Base-by-base conservation (phyloP, 2,113 vertebrate species). In the Oncorhynchus tshawytscha region DNA sequence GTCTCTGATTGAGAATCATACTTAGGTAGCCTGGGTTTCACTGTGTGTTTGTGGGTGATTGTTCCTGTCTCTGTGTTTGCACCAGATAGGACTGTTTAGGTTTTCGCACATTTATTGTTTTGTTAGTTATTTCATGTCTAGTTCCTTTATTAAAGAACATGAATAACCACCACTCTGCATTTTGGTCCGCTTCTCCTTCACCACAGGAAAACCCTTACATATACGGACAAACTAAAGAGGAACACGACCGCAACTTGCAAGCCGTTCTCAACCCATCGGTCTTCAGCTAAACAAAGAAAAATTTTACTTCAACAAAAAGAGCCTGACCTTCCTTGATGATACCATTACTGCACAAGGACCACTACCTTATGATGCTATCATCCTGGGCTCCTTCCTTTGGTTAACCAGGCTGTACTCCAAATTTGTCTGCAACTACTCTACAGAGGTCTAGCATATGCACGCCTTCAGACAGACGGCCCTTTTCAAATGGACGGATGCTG, bases 401-500 rank as follows among this genome's bases (percentile, higher is more conserved):
- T 51, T 80, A 22, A 24, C 22, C 2, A 70, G 62, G 12, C 60
- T 60, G 70, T 80, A 76, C 34, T 25, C 20, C 18, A 76, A 76
- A 49, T 76, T 67, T 13, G 12, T 76, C 11, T 59, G 62, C 22
- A 71, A 67, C 22, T 70, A 24, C 62, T 66, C 75, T 39, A 65
- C 74, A 12, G 64, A 73, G 4, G 67, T 81, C 18, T 75, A 73
- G 5, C 70, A 66, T 12, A 59, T 81, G 59, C 27, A 45, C 25
- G 57, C 54, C 18, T 74, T 12, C 11, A 5, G 6, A n/a, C 67
- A 34, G 20, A 64, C 20, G 12, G 25, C 5, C 9, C 8, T 11
- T 78, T 82, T 34, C 29, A 20, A 18, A 34, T 77, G 71, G 79
- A 67, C 57, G 22, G 45, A 66, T 60, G 72, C 22, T 6, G 79